Evolutionary conservation across 1,140 invertebrate species (phyloP), one percentile per base, ranked within the genome.

Genomic region (Drosophila murphyi): DNA sequence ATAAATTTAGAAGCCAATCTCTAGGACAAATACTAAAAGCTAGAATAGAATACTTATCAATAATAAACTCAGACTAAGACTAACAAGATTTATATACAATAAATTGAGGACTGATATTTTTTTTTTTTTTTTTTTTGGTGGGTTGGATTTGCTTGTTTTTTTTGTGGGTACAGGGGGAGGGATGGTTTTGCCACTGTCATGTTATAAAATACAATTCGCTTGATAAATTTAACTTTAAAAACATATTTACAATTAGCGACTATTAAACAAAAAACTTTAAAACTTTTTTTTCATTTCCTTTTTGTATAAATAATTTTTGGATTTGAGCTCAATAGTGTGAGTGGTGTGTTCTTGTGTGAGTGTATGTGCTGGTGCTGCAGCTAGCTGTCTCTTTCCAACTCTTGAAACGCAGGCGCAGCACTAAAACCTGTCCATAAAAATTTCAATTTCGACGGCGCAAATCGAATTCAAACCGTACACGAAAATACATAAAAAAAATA

Each of bases 291-390:
- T 48, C 52, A 71, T 78, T 70, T 65, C 54, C 54, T 52, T 64
- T 57, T 64, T 54, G 79, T 89, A 78, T 78, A 83, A 80, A 78
- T 89, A 88, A 89, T 88, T 89, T 88, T 88, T 88, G 83, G 83
- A 89, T 78, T 76, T 64, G 83, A 88, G 85, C 83, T 72, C 80
- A 83, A 78, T 59, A 62, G 60, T 57, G 48, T 48, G 67, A 62
- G 63, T 75, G 50, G 34, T 68, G 39, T 55, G 45, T 20, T 20
- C 20, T 20, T 45, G 50, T 73, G 32, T 39, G 50, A 47, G 31
- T 41, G 54, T 47, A 43, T 72, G 59, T 52, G 51, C 54, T 43
- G 39, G 52, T 62, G 65, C 59, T 64, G 62, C 73, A 85, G 57
- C 82, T 80, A 81, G 72, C 76, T 62, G 43, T 73, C 80, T 88